Evolutionary conservation across 2,113 vertebrate species (phyloP).

Genomic region (Pelobates fuscus): DNA sequence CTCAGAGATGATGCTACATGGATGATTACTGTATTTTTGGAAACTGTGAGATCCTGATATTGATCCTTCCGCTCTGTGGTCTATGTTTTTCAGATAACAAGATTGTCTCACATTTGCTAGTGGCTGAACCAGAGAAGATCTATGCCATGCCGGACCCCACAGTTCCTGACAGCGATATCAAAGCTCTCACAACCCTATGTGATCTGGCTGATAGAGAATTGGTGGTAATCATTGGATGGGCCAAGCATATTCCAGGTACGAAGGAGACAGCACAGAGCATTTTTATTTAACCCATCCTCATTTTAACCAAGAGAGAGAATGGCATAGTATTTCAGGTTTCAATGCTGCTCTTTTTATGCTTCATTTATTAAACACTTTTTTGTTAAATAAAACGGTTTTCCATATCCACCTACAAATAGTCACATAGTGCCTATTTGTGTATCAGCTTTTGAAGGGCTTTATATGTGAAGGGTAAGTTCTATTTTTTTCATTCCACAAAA

Average conservation of each 20-base stretch:
- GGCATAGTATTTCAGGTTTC: no score
- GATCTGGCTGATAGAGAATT: conserved; percentile 96
- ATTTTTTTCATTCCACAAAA: no score
- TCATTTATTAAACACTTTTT: no score
- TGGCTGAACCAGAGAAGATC: conserved; percentile 99
- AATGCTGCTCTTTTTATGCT: no score
- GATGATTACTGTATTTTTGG: conserved; percentile 43
- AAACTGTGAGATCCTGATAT: conserved; percentile 48
- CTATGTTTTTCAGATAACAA: conserved; percentile 96
- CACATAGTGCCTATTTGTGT: no score
- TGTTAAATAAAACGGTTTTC: no score
- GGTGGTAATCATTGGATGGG: conserved; percentile 99
- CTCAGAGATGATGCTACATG: conserved; percentile 20
- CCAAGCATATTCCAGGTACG: conserved; percentile 98
- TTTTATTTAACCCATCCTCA: neutral
- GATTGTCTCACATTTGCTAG: conserved; percentile 98
- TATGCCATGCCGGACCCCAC: conserved; percentile 99
- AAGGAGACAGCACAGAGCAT: neutral
- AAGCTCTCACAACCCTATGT: conserved; percentile 96
- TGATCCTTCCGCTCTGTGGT: conserved; percentile 64
- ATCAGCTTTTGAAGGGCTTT: no score
- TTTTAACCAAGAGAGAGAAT: no score
- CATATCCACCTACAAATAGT: no score
- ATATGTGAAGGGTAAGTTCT: no score
- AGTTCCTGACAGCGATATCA: conserved; percentile 97